Percentiles rank a stretch among this genome's conserved stretches.
Conservation (phyloP, 2,113 vertebrate species). For the Petaurus breviceps region DNA sequence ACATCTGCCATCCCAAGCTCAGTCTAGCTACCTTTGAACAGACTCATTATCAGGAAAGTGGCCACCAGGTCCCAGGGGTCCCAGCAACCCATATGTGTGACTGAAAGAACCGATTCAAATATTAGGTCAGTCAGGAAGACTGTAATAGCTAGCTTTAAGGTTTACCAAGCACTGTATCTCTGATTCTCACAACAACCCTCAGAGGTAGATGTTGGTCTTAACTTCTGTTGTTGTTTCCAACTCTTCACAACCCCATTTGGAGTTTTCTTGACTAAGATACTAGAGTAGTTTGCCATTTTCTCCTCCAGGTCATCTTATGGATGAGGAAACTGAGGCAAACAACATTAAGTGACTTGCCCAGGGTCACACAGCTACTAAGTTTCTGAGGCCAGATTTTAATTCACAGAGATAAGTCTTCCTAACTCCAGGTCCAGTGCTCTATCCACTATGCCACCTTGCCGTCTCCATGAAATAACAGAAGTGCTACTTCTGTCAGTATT, state of each 20-base stretch:
- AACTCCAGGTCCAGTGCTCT: neutral
- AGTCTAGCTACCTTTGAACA: neutral
- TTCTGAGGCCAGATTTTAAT: neutral
- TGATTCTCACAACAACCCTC: rapidly evolving
- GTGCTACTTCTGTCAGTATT: neutral
- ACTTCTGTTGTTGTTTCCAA: neutral
- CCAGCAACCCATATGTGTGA: neutral
- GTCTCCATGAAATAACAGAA: neutral
- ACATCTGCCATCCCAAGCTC: neutral
- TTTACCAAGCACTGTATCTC: neutral
- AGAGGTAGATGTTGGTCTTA: neutral
- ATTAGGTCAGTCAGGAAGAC: neutral
- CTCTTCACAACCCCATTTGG: neutral
- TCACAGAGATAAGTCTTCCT: neutral
- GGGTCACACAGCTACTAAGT: neutral
- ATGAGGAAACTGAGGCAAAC: neutral
- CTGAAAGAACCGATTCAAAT: constrained; percentile 11
- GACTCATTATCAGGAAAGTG: neutral
- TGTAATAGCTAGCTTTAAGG: neutral
- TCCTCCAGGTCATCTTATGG: neutral
- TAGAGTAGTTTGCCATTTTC: neutral
- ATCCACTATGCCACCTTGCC: neutral
- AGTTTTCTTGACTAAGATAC: neutral
- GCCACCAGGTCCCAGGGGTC: neutral
- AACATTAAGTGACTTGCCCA: neutral